phyloP scores from a whole-genome alignment of 2,113 vertebrate species.

The Podilymbus podiceps region DNA sequence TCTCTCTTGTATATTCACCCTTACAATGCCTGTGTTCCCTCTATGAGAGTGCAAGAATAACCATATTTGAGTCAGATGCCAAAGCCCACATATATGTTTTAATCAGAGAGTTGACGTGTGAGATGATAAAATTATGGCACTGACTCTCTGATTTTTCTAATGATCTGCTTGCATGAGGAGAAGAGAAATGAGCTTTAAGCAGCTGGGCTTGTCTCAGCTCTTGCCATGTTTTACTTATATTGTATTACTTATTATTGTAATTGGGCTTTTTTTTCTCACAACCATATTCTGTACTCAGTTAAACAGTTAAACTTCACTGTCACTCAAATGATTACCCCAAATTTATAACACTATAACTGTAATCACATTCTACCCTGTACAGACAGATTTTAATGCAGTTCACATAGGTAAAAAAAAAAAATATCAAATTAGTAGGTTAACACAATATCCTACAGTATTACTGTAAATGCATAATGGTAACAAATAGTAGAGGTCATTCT shows the following conservation, averaged over 20 bases:
- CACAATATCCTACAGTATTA: neutral
- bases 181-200: conserved; percentile 18
- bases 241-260: neutral
- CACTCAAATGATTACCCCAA: neutral
- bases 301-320: conserved; percentile 1
- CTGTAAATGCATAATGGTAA: neutral
- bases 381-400: neutral
- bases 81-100: neutral
- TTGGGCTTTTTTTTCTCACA: neutral
- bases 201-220: conserved; percentile 1
- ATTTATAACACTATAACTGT: neutral
- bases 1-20: neutral
- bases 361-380: neutral
- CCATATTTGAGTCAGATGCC: neutral
- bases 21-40: neutral
- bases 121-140: neutral
- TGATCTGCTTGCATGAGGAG: neutral
- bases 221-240: neutral
- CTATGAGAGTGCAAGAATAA: neutral
- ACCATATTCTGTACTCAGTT: neutral
- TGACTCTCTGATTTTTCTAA: neutral
- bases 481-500: neutral
- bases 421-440: neutral
- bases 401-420: neutral
- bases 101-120: neutral